A percentile compares a stretch with the other conserved stretches of the same genome.
Evolutionary conservation across 2,888 invertebrate genomes (phyloP).

Genomic region (Furcula furcula): DNA sequence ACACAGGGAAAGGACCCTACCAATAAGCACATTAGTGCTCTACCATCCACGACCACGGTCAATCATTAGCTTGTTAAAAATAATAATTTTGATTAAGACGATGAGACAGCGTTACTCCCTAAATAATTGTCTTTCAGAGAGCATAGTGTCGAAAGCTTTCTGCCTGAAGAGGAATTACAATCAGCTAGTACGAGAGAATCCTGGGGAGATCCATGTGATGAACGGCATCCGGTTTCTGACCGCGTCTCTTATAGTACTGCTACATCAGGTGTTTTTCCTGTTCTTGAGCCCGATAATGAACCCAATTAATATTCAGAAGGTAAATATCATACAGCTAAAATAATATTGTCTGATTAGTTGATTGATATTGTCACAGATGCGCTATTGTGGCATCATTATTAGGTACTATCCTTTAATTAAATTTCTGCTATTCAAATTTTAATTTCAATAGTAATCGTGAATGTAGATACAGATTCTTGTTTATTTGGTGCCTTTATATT

Average conservation of each 20-base stretch:
- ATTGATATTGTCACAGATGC: too few species aligned
- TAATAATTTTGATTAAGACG: too few species aligned
- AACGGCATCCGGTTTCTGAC: conserved; percentile 26
- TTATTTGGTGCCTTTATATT: too few species aligned
- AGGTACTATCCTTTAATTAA: not conserved
- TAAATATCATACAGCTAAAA: conserved; percentile 4
- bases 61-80: too few species aligned
- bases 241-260: conserved; percentile 5
- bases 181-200: conserved; percentile 17
- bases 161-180: conserved; percentile 23
- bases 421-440: not conserved
- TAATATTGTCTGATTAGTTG: too few species aligned
- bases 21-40: too few species aligned
- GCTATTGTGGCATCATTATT: not conserved
- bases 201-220: conserved; percentile 25
- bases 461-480: too few species aligned
- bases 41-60: too few species aligned
- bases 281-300: conserved; percentile 11
- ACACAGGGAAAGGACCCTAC: too few species aligned
- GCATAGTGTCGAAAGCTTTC: conserved; percentile 17
- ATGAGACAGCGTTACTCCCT: too few species aligned
- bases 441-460: not conserved
- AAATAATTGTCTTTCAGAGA: conserved; percentile 8
- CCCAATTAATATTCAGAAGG: conserved; percentile 22
- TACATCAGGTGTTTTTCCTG: conserved; percentile 16